Conservation (phyloP, 2,113 vertebrate genomes). For the Caranx melampygus region DNA sequence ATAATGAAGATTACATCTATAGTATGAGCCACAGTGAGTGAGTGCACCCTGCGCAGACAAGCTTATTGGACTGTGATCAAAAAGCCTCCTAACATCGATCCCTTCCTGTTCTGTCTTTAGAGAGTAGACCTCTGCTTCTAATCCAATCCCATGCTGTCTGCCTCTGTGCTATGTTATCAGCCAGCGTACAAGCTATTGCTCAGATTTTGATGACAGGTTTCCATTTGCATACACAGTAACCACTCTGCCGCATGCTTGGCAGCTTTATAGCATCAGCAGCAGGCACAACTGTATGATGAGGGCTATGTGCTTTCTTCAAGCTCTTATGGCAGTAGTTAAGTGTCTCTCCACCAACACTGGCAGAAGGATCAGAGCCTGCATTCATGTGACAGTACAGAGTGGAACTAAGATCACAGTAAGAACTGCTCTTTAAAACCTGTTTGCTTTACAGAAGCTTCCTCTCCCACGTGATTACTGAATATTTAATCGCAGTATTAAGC, state of each 20-base stretch:
- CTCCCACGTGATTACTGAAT: constrained; percentile 61
- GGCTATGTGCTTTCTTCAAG: neutral
- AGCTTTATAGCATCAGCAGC: constrained; percentile 41
- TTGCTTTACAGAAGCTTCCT: constrained; percentile 55
- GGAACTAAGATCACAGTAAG: constrained; percentile 31
- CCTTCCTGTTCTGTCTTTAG: constrained; percentile 58
- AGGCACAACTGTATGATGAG: constrained; percentile 5
- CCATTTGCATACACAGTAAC: constrained; percentile 49
- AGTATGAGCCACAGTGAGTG: constrained; percentile 20
- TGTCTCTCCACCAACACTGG: constrained; percentile 11
- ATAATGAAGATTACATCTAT: constrained; percentile 53
- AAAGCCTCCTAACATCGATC: constrained; percentile 65
- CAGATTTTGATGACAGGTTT: constrained; percentile 61
- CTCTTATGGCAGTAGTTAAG: constrained; percentile 14
- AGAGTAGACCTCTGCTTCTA: constrained; percentile 58
- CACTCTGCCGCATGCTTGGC: constrained; percentile 2
- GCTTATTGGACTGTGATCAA: constrained; percentile 59
- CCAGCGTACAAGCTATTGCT: constrained; percentile 25
- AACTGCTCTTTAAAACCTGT: constrained; percentile 36
- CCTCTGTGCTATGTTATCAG: constrained; percentile 37
- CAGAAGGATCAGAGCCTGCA: constrained; percentile 37
- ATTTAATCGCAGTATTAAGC: constrained; percentile 65
- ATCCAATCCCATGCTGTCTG: constrained; percentile 54
- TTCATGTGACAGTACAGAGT: constrained; percentile 32
- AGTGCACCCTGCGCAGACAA: constrained; percentile 41